Evolutionary conservation across 2,797 vertebrate genomes (phyloP).

Genomic region (Alectoris magna): DNA sequence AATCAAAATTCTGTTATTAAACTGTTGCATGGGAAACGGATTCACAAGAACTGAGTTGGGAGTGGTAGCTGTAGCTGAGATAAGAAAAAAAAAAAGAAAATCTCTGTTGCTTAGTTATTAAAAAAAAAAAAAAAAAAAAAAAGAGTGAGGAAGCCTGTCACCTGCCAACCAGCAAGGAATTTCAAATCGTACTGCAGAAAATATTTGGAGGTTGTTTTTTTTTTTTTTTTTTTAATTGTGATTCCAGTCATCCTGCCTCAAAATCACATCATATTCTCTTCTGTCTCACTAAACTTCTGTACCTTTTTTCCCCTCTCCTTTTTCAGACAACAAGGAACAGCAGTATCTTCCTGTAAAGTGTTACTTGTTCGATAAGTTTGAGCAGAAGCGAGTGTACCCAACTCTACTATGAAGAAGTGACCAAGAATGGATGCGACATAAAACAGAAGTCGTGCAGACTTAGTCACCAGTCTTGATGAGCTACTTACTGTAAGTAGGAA

Average conservation of each 20-base stretch:
- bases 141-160: not conserved
- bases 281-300: not conserved
- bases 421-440: slow-evolving; percentile 52
- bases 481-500: slow-evolving; percentile 11
- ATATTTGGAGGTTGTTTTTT: not conserved
- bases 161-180: not conserved
- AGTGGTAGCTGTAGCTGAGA: not conserved
- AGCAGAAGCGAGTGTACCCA: not conserved
- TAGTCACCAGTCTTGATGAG: slow-evolving; percentile 40
- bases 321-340: slow-evolving; percentile 7
- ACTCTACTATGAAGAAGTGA: not conserved
- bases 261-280: not conserved
- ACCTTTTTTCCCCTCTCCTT: not conserved
- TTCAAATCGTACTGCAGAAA: not conserved
- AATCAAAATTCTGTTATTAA: not conserved
- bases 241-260: not conserved
- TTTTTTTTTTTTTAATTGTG: not conserved
- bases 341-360: not conserved
- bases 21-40: not conserved
- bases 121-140: not conserved
- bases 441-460: slow-evolving; percentile 34
- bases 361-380: not conserved
- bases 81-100: not conserved
- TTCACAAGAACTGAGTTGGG: not conserved
- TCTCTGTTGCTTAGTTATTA: not conserved